Evolutionary conservation across 2,113 vertebrate species (phyloP).

Genomic region (Paedocypris sp.): DNA sequence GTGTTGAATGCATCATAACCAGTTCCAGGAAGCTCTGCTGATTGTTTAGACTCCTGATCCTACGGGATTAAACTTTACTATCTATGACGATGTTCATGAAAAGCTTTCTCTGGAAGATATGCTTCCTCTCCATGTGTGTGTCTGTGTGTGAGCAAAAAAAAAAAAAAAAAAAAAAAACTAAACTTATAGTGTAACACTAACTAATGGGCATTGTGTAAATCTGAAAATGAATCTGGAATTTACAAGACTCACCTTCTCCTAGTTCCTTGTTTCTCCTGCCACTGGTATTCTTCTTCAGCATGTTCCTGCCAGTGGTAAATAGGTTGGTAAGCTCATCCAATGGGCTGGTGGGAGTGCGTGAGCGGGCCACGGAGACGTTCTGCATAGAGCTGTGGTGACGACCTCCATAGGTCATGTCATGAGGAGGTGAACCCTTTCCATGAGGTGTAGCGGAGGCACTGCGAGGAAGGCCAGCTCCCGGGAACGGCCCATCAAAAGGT

Average conservation of each 20-base stretch:
- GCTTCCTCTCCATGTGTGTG: no score
- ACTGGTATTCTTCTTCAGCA: slow-evolving; percentile 87
- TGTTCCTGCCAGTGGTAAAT: slow-evolving; percentile 90
- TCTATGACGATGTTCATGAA: slow-evolving; percentile 48
- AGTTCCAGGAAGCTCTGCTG: slow-evolving; percentile 37
- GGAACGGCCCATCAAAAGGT: slow-evolving; percentile 82
- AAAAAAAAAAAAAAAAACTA: no score
- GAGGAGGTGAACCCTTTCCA: slow-evolving; percentile 74
- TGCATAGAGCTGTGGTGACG: slow-evolving; percentile 73
- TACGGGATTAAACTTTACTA: slow-evolving; percentile 55
- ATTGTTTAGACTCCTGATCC: slow-evolving; percentile 49
- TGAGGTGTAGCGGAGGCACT: slow-evolving; percentile 83
- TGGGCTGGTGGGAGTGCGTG: slow-evolving; percentile 89
- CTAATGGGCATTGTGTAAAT: no score
- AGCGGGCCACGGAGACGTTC: slow-evolving; percentile 72
- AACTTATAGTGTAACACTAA: no score
- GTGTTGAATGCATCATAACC: slow-evolving; percentile 45
- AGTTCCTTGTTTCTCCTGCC: slow-evolving; percentile 88
- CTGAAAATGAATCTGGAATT: no score
- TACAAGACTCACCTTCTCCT: slow-evolving; percentile 80
- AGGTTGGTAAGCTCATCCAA: slow-evolving; percentile 95
- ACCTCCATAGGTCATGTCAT: slow-evolving; percentile 61
- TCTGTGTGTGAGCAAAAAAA: no score
- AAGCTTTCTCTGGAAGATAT: no score
- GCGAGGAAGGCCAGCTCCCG: slow-evolving; percentile 72